Evolutionary conservation across 2,113 vertebrate genomes (phyloP).

Genomic region (Cepphus grylle): DNA sequence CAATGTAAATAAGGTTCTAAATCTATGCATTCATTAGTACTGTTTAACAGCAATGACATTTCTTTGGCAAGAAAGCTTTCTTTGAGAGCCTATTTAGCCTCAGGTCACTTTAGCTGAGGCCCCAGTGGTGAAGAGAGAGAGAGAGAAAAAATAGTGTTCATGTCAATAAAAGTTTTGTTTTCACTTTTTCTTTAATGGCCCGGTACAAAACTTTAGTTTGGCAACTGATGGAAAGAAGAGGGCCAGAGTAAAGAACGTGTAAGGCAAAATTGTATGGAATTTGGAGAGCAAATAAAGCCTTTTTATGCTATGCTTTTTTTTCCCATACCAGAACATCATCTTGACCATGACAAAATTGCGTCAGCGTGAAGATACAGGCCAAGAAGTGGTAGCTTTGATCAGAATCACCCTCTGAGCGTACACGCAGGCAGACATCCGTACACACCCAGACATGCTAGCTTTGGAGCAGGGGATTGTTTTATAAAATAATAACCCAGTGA

Average conservation of each 20-base stretch:
- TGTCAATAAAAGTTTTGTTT: conserved; percentile 60
- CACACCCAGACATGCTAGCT: neutral
- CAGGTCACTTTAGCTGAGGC: conserved; percentile 51
- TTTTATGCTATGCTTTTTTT: neutral
- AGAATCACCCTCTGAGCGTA: neutral
- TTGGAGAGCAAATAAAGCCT: neutral
- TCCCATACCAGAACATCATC: neutral
- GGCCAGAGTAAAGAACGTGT: neutral
- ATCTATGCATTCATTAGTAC: conserved; percentile 65
- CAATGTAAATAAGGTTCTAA: conserved; percentile 65
- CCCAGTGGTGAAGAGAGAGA: neutral
- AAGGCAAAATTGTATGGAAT: conserved; percentile 16
- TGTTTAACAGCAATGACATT: conserved; percentile 55
- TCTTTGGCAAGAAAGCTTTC: conserved; percentile 64
- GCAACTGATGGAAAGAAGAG: neutral
- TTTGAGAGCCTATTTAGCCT: conserved; percentile 49
- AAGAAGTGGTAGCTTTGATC: neutral
- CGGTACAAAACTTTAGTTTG: neutral
- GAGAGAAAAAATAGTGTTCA: neutral
- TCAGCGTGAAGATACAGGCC: neutral
- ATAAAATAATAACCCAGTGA: neutral
- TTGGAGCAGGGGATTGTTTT: neutral
- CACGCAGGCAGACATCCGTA: neutral
- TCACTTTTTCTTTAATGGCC: conserved; percentile 32
- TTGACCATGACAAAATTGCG: neutral